These are phyloP conservation scores for Labrus mixtus DNA, from an alignment of 2,113 vertebrate species.

Conservation along the genomic window DNA sequence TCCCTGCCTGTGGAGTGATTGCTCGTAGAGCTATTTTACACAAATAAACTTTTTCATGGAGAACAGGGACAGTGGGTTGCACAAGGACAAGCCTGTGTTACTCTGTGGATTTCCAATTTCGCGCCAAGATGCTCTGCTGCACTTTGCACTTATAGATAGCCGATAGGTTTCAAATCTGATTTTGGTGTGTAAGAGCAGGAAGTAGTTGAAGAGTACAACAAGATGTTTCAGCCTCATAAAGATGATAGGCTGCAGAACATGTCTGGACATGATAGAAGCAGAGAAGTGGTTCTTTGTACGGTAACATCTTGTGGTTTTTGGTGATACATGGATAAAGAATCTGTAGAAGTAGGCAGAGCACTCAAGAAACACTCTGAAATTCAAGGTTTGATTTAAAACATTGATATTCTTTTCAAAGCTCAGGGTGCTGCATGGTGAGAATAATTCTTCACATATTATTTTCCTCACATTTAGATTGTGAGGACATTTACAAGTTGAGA, in stretches of 20 bases:
- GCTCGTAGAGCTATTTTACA: slow-evolving; percentile 86
- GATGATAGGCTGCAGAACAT: slow-evolving; percentile 7
- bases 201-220: slow-evolving; percentile 43
- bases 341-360: not conserved
- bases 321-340: not conserved
- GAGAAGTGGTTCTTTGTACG: not conserved
- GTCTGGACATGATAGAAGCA: not conserved
- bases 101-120: slow-evolving; percentile 65
- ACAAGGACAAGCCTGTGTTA: slow-evolving; percentile 49
- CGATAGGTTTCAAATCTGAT: slow-evolving; percentile 65
- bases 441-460: not conserved
- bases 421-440: too few species aligned
- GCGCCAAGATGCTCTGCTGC: slow-evolving; percentile 64
- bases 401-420: not conserved
- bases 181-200: slow-evolving; percentile 31
- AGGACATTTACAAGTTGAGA: too few species aligned
- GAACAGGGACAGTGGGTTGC: slow-evolving; percentile 58
- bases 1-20: slow-evolving; percentile 86
- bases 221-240: slow-evolving; percentile 34
- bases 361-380: not conserved
- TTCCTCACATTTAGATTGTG: too few species aligned
- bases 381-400: not conserved
- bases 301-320: not conserved
- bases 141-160: slow-evolving; percentile 37
- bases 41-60: slow-evolving; percentile 87